Percentiles rank a stretch among this genome's conserved stretches.
phyloP scores from a whole-genome alignment of 1,140 invertebrate genomes.

The Andricus grossulariae region DNA sequence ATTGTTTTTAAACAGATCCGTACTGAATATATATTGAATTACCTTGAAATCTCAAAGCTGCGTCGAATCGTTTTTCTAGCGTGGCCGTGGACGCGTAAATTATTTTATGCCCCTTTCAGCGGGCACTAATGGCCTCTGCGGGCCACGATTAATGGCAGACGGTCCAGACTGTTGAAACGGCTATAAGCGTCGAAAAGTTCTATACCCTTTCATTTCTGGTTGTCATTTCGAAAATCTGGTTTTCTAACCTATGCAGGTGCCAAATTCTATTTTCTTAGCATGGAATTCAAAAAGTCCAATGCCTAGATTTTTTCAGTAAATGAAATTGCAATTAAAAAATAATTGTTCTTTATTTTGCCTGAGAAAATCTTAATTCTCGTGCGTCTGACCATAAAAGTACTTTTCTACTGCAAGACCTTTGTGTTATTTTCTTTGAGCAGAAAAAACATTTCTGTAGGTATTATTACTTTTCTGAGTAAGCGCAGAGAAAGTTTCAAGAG shows the following conservation, averaged over 20 bases:
- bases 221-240: background rate
- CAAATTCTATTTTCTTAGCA: background rate
- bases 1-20: too few species aligned
- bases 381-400: too few species aligned
- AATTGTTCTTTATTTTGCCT: too few species aligned
- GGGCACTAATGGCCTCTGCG: slow-evolving; percentile 55
- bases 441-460: too few species aligned
- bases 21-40: slow-evolving; percentile 13
- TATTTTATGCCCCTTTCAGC: slow-evolving; percentile 57
- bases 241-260: background rate
- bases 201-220: slow-evolving; percentile 33
- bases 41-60: slow-evolving; percentile 22
- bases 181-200: slow-evolving; percentile 38
- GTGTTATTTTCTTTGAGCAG: too few species aligned
- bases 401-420: too few species aligned
- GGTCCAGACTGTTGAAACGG: slow-evolving; percentile 51
- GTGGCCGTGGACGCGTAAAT: slow-evolving; percentile 48
- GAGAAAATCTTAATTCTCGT: too few species aligned
- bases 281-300: background rate
- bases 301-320: too few species aligned
- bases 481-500: too few species aligned
- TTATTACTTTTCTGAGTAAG: too few species aligned
- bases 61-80: slow-evolving; percentile 46
- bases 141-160: slow-evolving; percentile 57
- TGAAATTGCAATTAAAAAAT: too few species aligned